Evolutionary conservation across 2,888 invertebrate genomes (phyloP), one percentile per base, ranked within the genome.

Genomic region (Drosophila recens): DNA sequence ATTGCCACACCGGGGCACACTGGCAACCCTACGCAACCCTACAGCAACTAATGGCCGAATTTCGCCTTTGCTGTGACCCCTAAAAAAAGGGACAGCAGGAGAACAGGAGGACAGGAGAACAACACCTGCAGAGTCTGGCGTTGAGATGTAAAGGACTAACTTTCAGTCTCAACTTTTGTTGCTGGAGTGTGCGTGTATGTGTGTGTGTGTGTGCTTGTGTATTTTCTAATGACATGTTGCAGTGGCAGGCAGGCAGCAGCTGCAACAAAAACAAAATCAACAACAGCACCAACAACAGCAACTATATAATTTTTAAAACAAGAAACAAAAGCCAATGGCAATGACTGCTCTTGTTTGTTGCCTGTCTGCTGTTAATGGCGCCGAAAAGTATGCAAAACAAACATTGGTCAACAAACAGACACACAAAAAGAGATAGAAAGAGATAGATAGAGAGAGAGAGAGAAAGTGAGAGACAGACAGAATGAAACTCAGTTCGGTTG

Each of bases 61-160:
- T 72, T 81, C 67, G 73, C 76, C 80, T 70, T 77, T 70, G 75
- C 77, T 82, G 59, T 80, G 83, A 82, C 83, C 83, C 80, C 80
- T 67, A 75, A 78, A 82, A 69, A 74, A 81, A 73, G 61, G 80
- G 54, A 67, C 75, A 75, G 40, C 59, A 30, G 74, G 43, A 56
- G 27, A 3, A 23, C 69, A 68, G 13, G 3, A 20, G 23, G 15
- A 52, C 34, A 36, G 46, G 43, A 62, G 67, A 67, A 69, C 65
- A 78, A 72, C 82, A 82, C 82, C 82, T 82, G 80, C 67, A 66
- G 48, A 64, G 48, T 30, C 58, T 42, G 59, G 54, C 20, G 59
- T 27, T 48, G 54, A 59, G 63, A 65, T 62, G 70, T 62, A 72
- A 69, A 82, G 81, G 81, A 81, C 83, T 49, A 81, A 81, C 74